A percentile compares a stretch with the other conserved stretches of the same genome.
Conservation (phyloP, 2,888 invertebrate species). For the Zootermopsis nevadensis region DNA sequence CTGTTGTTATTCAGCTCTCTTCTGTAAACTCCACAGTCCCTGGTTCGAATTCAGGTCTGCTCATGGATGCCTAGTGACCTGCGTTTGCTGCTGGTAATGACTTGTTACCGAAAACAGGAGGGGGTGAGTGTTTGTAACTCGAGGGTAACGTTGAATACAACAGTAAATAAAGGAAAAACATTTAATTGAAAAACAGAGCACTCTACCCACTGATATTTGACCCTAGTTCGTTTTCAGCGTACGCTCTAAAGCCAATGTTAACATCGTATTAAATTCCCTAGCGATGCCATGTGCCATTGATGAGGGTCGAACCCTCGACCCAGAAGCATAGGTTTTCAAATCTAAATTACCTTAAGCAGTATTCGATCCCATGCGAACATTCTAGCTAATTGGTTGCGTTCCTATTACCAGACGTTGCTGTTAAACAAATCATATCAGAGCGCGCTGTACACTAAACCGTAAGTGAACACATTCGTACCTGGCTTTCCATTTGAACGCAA, state of each 20-base stretch:
- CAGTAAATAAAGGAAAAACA: slow-evolving; percentile 40
- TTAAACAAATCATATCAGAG: not conserved
- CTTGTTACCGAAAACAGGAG: slow-evolving; percentile 16
- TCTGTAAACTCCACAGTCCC: slow-evolving; percentile 26
- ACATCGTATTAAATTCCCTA: not conserved
- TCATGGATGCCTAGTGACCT: slow-evolving; percentile 27
- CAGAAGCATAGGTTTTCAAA: not conserved
- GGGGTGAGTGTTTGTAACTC: not conserved
- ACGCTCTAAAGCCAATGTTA: slow-evolving; percentile 12
- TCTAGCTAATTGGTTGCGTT: not conserved
- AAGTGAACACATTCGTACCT: slow-evolving; percentile 17
- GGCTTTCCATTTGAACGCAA: not conserved
- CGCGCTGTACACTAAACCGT: not conserved
- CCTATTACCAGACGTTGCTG: not conserved
- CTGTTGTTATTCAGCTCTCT: not conserved
- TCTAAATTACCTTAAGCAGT: slow-evolving; percentile 26
- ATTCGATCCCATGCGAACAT: not conserved
- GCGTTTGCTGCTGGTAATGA: slow-evolving; percentile 29
- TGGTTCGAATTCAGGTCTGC: slow-evolving; percentile 32
- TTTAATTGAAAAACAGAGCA: slow-evolving; percentile 38
- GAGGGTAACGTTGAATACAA: slow-evolving; percentile 23
- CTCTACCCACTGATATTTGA: slow-evolving; percentile 23
- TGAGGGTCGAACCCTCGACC: slow-evolving; percentile 27
- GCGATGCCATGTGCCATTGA: not conserved
- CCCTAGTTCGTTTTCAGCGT: not conserved